Evolutionary conservation across 2,113 vertebrate genomes (phyloP), one percentile per base, ranked within the genome.

Genomic region (Pedetes capensis): DNA sequence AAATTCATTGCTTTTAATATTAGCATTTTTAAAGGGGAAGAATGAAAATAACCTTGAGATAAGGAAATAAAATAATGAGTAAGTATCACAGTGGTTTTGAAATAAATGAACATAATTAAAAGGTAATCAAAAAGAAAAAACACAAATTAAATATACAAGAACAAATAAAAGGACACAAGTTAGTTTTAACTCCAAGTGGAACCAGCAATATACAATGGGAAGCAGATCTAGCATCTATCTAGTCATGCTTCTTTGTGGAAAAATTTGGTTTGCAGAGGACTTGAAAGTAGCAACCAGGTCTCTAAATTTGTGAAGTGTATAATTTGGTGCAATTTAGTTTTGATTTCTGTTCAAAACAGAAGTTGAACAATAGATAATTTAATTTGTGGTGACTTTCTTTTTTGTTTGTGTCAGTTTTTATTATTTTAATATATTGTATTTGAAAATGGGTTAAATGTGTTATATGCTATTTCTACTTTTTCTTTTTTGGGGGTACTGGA

Each of bases 1-100:
- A 92, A 91, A 92, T 81, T 55, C 61, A 87, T 80, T 94, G 80
- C 71, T 57, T 82, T 95, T 90, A 53, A 80, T 80, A 64, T 10
- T 81, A 71, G 47, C 89, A 42, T 95, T 84, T 71, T 29, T 96
- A 55, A 85, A 51, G 18, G 74, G 39, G 78, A 92, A 89, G 42
- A 49, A 39, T 44, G 34, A 76, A 95, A 90, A 42, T 82, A 83
- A 81, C 47, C 66, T 68, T 34, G 59, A 66, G 57, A 57, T 81
- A 68, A 55, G 78, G 34, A 81, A 37, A 71, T 68, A 88, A 91
- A 93, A 42, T 63, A 55, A 95, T 64, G 80, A 75, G 22, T 74
- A 57, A 39, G 25, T 76, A 34, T 85, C 22, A 55, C 12, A 22
- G 29, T 55, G 32, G 72, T 95, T 94, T 91, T 81, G 79, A 81